Percentiles rank a stretch among this genome's conserved stretches.
Evolutionary conservation across 2,888 invertebrate genomes (phyloP).

Genomic region (Drosophila antonietae): DNA sequence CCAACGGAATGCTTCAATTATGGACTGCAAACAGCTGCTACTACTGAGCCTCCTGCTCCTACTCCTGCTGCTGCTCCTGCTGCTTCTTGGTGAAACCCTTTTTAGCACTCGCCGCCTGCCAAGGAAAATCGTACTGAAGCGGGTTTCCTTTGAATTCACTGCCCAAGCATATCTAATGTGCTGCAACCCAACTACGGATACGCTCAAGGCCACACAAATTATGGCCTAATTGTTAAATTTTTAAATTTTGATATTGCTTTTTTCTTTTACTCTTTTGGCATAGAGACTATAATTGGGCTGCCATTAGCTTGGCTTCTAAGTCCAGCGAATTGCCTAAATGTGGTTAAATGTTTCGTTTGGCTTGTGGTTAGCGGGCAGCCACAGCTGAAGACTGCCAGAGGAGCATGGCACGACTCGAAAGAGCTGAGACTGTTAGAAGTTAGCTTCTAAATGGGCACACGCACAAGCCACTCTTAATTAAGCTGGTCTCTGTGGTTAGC

Average conservation of each 20-base stretch:
- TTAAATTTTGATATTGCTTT: neutral
- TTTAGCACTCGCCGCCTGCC: slow-evolving; percentile 59
- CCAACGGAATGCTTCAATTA: slow-evolving; percentile 76
- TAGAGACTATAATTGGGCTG: slow-evolving; percentile 20
- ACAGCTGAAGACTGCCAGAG: neutral
- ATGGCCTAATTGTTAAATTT: slow-evolving; percentile 22
- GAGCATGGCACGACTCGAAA: neutral
- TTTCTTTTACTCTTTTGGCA: slow-evolving; percentile 7
- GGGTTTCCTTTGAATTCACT: slow-evolving; percentile 48
- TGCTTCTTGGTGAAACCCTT: slow-evolving; percentile 64
- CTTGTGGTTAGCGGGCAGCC: slow-evolving; percentile 1
- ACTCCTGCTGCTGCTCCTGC: slow-evolving; percentile 34
- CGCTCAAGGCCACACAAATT: slow-evolving; percentile 36
- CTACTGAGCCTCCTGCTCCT: slow-evolving; percentile 18
- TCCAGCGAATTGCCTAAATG: neutral
- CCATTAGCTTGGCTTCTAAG: slow-evolving; percentile 12
- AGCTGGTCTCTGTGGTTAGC: neutral
- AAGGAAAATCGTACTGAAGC: slow-evolving; percentile 19
- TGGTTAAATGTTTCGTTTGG: slow-evolving; percentile 3
- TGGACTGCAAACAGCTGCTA: slow-evolving; percentile 75
- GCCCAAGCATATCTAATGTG: slow-evolving; percentile 53
- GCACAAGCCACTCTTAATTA: neutral
- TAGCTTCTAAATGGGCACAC: neutral
- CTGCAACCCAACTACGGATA: slow-evolving; percentile 2
- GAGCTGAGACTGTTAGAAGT: neutral